Evolutionary conservation across 2,888 invertebrate genomes (phyloP).

Genomic region (Epinotia brunnichana): DNA sequence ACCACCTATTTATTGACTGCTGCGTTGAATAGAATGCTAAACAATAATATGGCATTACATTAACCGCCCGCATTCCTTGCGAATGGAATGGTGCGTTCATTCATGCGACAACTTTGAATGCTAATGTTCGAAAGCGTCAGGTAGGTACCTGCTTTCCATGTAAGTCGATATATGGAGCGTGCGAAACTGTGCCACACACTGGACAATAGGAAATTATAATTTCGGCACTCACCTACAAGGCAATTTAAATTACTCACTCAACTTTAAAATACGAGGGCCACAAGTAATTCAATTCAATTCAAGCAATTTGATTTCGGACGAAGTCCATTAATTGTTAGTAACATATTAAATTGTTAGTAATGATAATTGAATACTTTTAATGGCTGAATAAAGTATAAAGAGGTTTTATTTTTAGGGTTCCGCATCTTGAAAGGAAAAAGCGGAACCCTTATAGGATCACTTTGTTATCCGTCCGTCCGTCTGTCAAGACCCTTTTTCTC

Average conservation of each 20-base stretch:
- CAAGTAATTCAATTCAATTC: no score
- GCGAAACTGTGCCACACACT: conserved; percentile 64
- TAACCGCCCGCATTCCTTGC: conserved; percentile 48
- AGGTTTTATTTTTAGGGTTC: no score
- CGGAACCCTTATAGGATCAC: no score
- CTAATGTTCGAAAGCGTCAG: conserved; percentile 55
- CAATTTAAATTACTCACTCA: conserved; percentile 22
- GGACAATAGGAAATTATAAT: conserved; percentile 50
- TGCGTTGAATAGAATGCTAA: conserved; percentile 29
- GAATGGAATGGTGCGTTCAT: conserved; percentile 53
- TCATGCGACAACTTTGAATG: conserved; percentile 60
- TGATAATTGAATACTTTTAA: no score
- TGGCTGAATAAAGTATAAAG: no score
- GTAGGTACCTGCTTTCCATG: conserved; percentile 59
- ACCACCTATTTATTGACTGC: conserved; percentile 12
- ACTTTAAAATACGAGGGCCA: no score
- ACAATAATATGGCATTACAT: conserved; percentile 39
- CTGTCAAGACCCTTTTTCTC: no score
- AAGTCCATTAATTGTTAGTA: no score
- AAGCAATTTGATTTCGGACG: no score
- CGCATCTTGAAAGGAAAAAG: no score
- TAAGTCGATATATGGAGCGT: conserved; percentile 62
- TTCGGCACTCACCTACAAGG: conserved; percentile 17
- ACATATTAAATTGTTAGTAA: no score
- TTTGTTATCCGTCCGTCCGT: no score